phyloP scores from a whole-genome alignment of 64 coral and sea anemone species.

The Pachyseris speciosa region DNA sequence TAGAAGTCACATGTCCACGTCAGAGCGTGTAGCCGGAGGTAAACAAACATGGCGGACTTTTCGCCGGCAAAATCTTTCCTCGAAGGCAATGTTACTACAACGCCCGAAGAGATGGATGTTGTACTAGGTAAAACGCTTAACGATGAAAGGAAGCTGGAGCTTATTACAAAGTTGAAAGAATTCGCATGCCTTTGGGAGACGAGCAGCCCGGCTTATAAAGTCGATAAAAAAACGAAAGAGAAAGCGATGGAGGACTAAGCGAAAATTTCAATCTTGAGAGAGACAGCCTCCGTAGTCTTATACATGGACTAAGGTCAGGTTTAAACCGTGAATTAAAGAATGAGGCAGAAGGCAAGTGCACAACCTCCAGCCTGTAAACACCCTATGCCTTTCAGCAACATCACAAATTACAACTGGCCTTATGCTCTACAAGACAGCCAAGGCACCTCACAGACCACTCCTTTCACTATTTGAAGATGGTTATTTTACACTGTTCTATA shows the following conservation, averaged over 20 bases:
- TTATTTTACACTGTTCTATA: not conserved
- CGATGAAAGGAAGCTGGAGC: constrained; percentile 64
- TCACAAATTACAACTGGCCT: constrained; percentile 46
- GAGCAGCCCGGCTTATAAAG: constrained; percentile 45
- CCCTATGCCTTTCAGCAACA: constrained; percentile 34
- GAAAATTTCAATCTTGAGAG: too few species aligned
- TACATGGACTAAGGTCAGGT: constrained; percentile 60
- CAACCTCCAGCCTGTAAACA: not conserved
- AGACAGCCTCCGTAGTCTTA: constrained; percentile 17
- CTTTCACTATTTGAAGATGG: not conserved
- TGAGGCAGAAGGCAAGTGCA: too few species aligned
- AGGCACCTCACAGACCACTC: not conserved
- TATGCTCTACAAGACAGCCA: constrained; percentile 32
- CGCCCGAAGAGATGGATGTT: constrained; percentile 40
- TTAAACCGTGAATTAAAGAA: constrained; percentile 59
- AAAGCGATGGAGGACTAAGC: constrained; percentile 30
- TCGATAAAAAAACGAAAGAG: constrained; percentile 20
- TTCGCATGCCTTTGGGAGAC: constrained; percentile 56
- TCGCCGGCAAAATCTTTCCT: constrained; percentile 45
- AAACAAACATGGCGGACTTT: constrained; percentile 68
- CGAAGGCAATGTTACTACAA: constrained; percentile 38
- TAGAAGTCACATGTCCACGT: constrained; percentile 17
- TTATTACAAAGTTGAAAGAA: constrained; percentile 62
- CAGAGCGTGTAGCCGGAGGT: not conserved
- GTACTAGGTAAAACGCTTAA: constrained; percentile 64